phyloP scores from a whole-genome alignment of 2,888 invertebrate genomes.

The Polyommatus icarus region DNA sequence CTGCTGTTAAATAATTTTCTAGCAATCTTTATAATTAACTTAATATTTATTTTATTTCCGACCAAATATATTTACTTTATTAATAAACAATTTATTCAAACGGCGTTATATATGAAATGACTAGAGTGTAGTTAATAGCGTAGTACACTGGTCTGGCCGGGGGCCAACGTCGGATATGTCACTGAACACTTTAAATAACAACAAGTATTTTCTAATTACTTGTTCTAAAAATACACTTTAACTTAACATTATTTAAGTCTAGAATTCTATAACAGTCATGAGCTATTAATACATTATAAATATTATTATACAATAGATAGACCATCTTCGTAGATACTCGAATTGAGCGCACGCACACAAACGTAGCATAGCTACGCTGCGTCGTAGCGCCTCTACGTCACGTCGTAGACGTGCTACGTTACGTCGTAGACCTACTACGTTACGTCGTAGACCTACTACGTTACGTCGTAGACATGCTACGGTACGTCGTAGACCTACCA shows the following conservation, averaged over 20 bases:
- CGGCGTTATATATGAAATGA: neutral
- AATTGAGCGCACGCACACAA: too few species aligned
- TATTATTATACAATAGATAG: neutral
- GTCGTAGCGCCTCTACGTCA: neutral
- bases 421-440: too few species aligned
- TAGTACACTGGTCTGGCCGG: neutral
- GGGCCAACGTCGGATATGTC: slow-evolving; percentile 7
- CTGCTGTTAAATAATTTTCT: too few species aligned
- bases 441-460: neutral
- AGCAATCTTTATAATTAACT: too few species aligned
- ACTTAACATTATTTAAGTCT: neutral
- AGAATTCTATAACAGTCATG: neutral
- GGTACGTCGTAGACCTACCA: too few species aligned
- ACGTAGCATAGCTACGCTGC: neutral
- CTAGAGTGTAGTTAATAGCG: slow-evolving; percentile 4
- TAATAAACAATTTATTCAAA: neutral
- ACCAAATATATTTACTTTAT: neutral
- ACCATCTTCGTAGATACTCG: too few species aligned
- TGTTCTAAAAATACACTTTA: slow-evolving; percentile 2
- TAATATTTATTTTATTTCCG: too few species aligned
- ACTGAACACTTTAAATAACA: slow-evolving; percentile 14
- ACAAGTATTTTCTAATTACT: slow-evolving; percentile 12
- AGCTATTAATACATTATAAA: neutral
- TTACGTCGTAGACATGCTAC: neutral
- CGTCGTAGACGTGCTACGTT: neutral